phyloP scores from a whole-genome alignment of 2,888 invertebrate genomes.

The Gymnocheta viridis region DNA sequence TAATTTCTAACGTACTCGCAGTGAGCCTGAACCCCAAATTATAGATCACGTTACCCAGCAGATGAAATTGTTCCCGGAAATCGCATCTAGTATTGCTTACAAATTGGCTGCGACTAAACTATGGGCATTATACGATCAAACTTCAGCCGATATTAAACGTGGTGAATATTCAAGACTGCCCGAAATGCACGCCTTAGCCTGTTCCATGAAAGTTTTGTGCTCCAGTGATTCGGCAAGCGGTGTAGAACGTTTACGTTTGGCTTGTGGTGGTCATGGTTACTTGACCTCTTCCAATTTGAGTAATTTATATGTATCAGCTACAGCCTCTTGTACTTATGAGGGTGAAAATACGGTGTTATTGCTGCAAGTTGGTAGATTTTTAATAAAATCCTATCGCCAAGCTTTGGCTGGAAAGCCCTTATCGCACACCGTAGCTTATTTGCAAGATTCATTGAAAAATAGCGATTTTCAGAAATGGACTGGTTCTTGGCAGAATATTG shows the following conservation, averaged over 20 bases:
- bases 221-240: conserved; percentile 88
- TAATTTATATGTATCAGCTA: conserved; percentile 89
- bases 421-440: conserved; percentile 87
- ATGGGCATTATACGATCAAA: conserved; percentile 86
- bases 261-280: conserved; percentile 98
- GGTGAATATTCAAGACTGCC: conserved; percentile 91
- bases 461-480: conserved; percentile 76
- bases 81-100: conserved; percentile 91
- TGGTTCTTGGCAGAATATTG: conserved; percentile 79
- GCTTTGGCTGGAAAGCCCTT: conserved; percentile 84
- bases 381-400: conserved; percentile 90
- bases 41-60: conserved; percentile 97
- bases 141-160: conserved; percentile 88
- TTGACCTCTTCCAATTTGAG: conserved; percentile 93
- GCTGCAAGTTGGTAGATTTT: conserved; percentile 92
- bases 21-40: conserved; percentile 93
- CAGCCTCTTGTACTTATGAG: conserved; percentile 96
- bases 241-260: conserved; percentile 91
- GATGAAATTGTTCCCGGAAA: conserved; percentile 92
- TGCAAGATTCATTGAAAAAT: conserved; percentile 78
- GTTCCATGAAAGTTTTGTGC: conserved; percentile 92
- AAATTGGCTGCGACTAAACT: conserved; percentile 82
- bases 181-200: conserved; percentile 92
- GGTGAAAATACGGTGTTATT: conserved; percentile 97
- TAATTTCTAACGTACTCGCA: conserved; percentile 77